Evolutionary conservation across 1,140 invertebrate species (phyloP).

Genomic region (Ericerus pela): DNA sequence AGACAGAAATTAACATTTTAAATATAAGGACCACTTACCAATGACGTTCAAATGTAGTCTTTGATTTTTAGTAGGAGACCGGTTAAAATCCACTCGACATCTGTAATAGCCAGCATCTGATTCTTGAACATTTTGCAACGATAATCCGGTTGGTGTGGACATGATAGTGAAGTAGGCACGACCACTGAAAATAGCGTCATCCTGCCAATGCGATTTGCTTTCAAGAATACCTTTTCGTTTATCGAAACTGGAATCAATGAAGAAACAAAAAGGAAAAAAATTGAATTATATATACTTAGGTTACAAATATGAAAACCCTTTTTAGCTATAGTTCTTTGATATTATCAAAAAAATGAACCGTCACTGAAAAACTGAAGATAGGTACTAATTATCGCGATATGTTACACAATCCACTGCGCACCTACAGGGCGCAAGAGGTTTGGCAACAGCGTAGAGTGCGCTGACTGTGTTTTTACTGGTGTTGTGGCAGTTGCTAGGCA

Average conservation of each 20-base stretch:
- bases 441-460: too few species aligned
- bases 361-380: too few species aligned
- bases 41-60: constrained; percentile 63
- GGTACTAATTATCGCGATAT: too few species aligned
- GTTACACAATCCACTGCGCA: too few species aligned
- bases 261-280: background rate
- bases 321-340: too few species aligned
- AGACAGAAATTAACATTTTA: background rate
- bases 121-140: constrained; percentile 44
- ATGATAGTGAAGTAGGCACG: constrained; percentile 38
- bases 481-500: too few species aligned
- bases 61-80: constrained; percentile 63
- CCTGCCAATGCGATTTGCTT: constrained; percentile 32
- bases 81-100: constrained; percentile 63
- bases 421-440: too few species aligned
- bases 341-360: too few species aligned
- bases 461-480: too few species aligned
- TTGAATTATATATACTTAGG: background rate
- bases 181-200: constrained; percentile 36
- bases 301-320: too few species aligned
- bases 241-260: background rate
- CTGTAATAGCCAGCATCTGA: constrained; percentile 56
- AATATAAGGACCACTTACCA: constrained; percentile 45
- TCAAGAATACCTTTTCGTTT: background rate
- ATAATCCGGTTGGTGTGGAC: constrained; percentile 42